Percentiles rank a stretch among this genome's conserved stretches.
Conservation (phyloP, 2,797 vertebrate genomes). For the Australoheros facetus region DNA sequence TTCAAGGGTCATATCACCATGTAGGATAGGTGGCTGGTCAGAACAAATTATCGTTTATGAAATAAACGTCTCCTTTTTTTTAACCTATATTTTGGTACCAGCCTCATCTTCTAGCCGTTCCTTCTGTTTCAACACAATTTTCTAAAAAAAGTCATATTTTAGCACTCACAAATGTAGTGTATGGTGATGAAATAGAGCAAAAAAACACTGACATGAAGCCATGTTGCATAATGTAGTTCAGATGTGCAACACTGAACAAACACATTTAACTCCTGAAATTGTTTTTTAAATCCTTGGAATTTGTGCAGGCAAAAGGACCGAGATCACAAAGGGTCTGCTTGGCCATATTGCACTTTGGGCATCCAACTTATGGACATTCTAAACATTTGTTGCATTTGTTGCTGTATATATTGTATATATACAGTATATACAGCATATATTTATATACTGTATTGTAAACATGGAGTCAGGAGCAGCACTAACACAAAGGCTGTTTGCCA, state of each 20-base stretch:
- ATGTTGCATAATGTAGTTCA: not conserved
- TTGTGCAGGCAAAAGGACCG: not conserved
- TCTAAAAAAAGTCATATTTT: not conserved
- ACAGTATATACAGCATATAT: no score
- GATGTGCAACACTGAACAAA: not conserved
- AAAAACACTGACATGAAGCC: not conserved
- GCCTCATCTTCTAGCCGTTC: no score
- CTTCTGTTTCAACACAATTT: no score
- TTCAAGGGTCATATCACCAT: no score
- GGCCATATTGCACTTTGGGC: not conserved
- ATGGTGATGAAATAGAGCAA: not conserved
- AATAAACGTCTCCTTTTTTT: no score
- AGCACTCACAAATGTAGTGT: fast-evolving
- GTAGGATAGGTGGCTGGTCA: no score
- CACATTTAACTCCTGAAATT: not conserved
- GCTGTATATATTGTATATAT: not conserved
- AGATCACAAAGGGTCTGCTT: slow-evolving; percentile 14
- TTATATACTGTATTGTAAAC: not conserved
- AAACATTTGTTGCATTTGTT: slow-evolving; percentile 41
- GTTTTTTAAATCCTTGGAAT: not conserved
- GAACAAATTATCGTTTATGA: no score
- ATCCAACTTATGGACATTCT: slow-evolving; percentile 19
- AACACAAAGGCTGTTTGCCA: slow-evolving; percentile 12
- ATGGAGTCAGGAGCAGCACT: slow-evolving; percentile 9
- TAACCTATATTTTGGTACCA: no score